A percentile compares a stretch with the other conserved stretches of the same genome.
phyloP scores from a whole-genome alignment of 1,140 invertebrate genomes.

The Nymphalis io region DNA sequence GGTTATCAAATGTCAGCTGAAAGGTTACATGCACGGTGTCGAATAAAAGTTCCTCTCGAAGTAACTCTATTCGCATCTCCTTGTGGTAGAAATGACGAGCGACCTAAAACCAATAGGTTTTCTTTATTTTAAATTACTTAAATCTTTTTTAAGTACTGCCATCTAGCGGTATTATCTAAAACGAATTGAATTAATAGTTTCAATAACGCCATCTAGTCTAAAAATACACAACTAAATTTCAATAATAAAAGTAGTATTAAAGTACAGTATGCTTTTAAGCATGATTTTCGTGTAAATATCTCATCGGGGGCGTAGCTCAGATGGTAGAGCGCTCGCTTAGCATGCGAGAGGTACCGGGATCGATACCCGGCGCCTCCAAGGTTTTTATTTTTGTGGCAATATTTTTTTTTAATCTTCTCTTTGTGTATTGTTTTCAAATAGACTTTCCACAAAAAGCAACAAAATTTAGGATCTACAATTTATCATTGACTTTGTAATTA shows the following conservation, averaged over 20 bases:
- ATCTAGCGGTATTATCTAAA: conserved; percentile 10
- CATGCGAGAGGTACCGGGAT: conserved; percentile 54
- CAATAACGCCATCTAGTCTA: conserved; percentile 13
- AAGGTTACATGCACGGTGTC: conserved; percentile 97
- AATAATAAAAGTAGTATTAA: not conserved
- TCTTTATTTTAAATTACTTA: too few species aligned
- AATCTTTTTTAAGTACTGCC: not conserved
- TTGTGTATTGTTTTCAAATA: too few species aligned
- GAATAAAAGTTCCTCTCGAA: conserved; percentile 91
- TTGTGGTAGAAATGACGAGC: conserved; percentile 96
- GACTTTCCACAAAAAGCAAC: too few species aligned
- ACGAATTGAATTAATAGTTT: not conserved
- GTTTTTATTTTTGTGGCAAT: not conserved
- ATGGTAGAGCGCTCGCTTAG: conserved; percentile 53
- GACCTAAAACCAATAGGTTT: conserved; percentile 81
- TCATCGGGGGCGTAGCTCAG: conserved; percentile 45
- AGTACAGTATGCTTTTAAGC: not conserved
- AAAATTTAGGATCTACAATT: too few species aligned
- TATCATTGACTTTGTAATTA: conserved; percentile 20
- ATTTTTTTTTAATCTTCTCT: not conserved
- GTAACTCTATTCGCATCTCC: conserved; percentile 94
- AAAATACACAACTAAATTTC: not conserved
- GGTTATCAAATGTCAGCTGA: conserved; percentile 96
- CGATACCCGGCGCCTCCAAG: conserved; percentile 51
- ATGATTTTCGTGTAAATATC: not conserved